Evolutionary conservation across 2,113 vertebrate species (phyloP), one percentile per base, ranked within the genome.

Genomic region (Coracopsis vasa): DNA sequence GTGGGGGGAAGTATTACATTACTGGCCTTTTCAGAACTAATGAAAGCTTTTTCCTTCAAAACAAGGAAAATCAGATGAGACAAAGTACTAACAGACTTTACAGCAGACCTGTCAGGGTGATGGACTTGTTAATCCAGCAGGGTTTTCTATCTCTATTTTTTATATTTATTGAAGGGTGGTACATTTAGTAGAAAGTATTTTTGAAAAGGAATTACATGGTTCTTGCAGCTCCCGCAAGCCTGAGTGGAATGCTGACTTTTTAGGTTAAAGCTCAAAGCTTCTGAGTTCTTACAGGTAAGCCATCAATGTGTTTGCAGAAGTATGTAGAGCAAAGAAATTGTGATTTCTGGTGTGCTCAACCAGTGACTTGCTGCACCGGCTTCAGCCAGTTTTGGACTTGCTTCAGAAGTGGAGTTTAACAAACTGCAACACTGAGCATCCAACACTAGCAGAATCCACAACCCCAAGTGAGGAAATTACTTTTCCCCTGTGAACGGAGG

Each of bases 271-370:
- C 72, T 91, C 39, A 75, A 13, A 90, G 47, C 44, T 64, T 67
- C 39, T 74, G 11, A 74, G 7, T 53, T 86, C 35, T 64, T n/a
- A 48, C 19, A 78, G 29, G 72, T 88, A 77, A 91, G 72, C 35
- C 45, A 39, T 37, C 56, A 41, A 5, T 27, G 54, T 54, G 50
- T 84, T 92, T 93, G 47, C 69, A 89, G 51, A 35, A 64, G 51
- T 48, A 16, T 35, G 33, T 35, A 39, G 45, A 90, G 75, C 82
- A 93, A 70, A 80, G 50, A 51, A 71, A 56, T 71, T 92, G 92
- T 93, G 95, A 92, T 95, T 96, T 91, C 80, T 94, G 65, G 15
- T 80, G 45, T 90, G 86, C 50, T 96, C 61, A 94, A 84, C 56
- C 88, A 78, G 92, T 83, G 54, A 88, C 39, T 90, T 93, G 50